Conservation (phyloP, 1,140 invertebrate genomes). For the Heliconius congener region DNA sequence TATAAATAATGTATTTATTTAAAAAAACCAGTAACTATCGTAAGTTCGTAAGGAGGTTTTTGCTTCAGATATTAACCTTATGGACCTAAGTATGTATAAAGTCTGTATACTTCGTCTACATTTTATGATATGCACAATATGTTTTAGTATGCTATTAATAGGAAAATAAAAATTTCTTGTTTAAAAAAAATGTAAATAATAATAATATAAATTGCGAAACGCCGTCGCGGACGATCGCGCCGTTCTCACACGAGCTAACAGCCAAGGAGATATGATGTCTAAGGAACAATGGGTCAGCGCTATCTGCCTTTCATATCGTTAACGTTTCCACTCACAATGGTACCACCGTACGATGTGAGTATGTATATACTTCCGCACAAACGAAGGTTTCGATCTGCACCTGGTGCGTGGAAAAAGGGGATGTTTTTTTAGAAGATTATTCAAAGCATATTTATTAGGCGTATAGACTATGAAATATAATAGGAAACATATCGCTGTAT, state of each 20-base stretch:
- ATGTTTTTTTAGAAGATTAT: too few species aligned
- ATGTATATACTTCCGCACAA: conserved; percentile 33
- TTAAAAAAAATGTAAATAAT: neutral
- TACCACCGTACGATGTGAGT: conserved; percentile 15
- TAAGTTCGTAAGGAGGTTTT: too few species aligned
- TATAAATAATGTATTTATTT: too few species aligned
- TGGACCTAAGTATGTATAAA: neutral
- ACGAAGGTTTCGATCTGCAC: conserved; percentile 25
- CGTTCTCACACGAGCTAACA: conserved; percentile 39
- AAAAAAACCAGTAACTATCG: too few species aligned
- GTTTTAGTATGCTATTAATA: too few species aligned
- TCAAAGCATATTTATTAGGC: too few species aligned
- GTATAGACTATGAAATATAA: too few species aligned
- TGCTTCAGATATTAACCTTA: too few species aligned
- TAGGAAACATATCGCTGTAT: too few species aligned
- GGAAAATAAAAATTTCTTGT: too few species aligned
- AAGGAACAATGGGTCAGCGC: conserved; percentile 37
- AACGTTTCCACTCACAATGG: conserved; percentile 37
- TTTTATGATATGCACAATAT: too few species aligned
- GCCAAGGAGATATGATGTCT: conserved; percentile 41
- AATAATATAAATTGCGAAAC: conserved; percentile 13
- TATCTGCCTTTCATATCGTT: conserved; percentile 45
- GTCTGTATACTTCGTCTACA: neutral
- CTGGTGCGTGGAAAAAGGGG: conserved; percentile 1
- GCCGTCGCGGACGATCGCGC: conserved; percentile 18